Base-by-base conservation (phyloP, 2,113 vertebrate species). In the Polyodon spathula region DNA sequence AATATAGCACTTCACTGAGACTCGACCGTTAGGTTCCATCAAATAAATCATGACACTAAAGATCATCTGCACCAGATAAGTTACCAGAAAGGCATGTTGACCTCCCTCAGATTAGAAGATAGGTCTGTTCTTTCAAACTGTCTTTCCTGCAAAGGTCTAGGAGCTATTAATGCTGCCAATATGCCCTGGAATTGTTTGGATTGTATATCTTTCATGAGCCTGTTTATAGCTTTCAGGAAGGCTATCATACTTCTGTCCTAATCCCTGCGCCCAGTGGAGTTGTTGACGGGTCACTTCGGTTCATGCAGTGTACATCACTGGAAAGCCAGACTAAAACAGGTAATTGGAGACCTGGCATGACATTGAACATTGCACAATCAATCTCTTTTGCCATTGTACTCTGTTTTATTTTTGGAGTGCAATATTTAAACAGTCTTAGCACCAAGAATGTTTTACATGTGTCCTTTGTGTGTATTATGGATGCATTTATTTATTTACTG, bases 11-110 rank as follows among this genome's bases (percentile, higher is more conserved):
- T 73, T 80, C 71, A 75, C 72, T 72, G 63, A 76, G 65, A 57
- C 46, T 67, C 64, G 71, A 58, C 72, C 69, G 58, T 64, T 60
- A 63, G 0, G 39, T 68, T 67, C 58, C 67, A 44, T 54, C 37
- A 46, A 68, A 62, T 76, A 75, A 80, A 77, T 70, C 62, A 67
- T 11, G 67, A 60, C 66, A 58, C 69, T 64, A 42, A 39, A 66
- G 52, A 76, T 58, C 6, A 0, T 66, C 63, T 68, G 67, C 70
- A 67, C 69, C 72, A 65, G 75, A 73, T 66, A 61, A 42, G 43
- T 70, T 78, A 80, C 76, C 68, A 82, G 74, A 73, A 70, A 68
- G 68, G 56, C 41, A n/a, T 77, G 76, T 76, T 74, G 70, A 79
- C 68, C 67, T 74, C 58, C 52, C 66, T 66, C 40, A 56, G 52